Evolutionary conservation across 2,888 invertebrate genomes (phyloP), one percentile per base, ranked within the genome.

Genomic region (Dryobotodes eremita): DNA sequence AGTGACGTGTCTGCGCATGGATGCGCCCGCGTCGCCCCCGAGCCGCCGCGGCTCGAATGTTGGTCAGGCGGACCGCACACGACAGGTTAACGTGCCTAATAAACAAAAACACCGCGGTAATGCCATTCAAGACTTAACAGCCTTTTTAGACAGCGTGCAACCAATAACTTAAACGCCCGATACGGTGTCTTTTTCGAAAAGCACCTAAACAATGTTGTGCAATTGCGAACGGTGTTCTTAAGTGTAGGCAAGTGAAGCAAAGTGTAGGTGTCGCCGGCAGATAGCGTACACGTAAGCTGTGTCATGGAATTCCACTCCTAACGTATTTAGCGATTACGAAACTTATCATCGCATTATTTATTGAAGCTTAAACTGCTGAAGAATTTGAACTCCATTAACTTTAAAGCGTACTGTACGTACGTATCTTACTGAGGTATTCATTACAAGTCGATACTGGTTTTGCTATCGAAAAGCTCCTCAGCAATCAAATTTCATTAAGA

Each of bases 151-250:
- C 87, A 83, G 72, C 86, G 84, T 80, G 81, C 85, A 83, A 88
- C 88, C 87, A 92, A 93, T 92, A 94, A 94, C 87, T 93, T 91
- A 93, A 89, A 84, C 83, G 75, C 72, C 87, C 84, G 93, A 93
- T 94, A 94, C 86, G 90, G 89, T 88, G 89, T 89, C 91, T 94
- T 94, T 93, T 93, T 92, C 88, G 88, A 91, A 94, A 94, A 93
- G 91, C 92, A 89, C 88, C 92, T 92, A 91, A 91, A 89, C 89
- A 89, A 88, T 86, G 89, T 96, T 95, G 94, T 92, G 94, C 92
- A 95, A 95, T 94, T 94, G 92, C 90, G 87, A 90, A 90, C 84
- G 83, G 68, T 80, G 85, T 77, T 87, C 83, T 89, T 93, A 92
- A 92, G 90, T 91, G 86, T 82, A 80, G 79, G 73, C 82, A 87